These are phyloP conservation scores for Tragelaphus eurycerus DNA, from an alignment of 2,797 vertebrate species.

Conservation along the genomic window DNA sequence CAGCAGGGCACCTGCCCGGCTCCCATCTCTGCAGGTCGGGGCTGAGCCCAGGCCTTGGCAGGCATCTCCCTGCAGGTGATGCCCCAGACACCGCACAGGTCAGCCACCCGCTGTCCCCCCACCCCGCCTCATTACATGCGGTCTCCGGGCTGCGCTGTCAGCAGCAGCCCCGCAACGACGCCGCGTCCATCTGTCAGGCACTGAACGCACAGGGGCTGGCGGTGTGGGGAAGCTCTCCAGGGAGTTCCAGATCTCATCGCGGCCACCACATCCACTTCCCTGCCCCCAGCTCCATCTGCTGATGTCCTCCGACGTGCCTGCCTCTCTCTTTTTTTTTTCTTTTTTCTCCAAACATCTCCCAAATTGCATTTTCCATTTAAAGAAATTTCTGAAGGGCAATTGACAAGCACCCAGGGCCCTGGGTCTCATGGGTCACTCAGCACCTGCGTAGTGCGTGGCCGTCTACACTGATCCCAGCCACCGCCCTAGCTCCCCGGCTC, in stretches of 20 bases:
- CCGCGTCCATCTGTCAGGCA: accelerated
- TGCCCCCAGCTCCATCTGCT: neutral
- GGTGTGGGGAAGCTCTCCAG: accelerated
- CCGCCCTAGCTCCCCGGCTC: accelerated
- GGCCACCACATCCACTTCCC: accelerated
- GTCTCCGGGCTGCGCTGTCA: neutral
- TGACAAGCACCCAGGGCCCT: accelerated
- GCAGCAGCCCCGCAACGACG: accelerated
- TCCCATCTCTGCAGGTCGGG: accelerated
- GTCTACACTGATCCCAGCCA: accelerated
- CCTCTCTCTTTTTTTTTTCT: neutral
- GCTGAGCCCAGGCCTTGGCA: neutral
- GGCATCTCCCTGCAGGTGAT: neutral
- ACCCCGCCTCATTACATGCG: accelerated
- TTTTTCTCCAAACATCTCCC: neutral
- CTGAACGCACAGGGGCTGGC: accelerated
- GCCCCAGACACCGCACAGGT: accelerated
- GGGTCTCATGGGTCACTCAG: neutral
- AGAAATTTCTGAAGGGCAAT: neutral
- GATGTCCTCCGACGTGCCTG: neutral
- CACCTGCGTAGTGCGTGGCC: accelerated
- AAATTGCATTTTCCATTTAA: neutral
- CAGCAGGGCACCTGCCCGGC: accelerated
- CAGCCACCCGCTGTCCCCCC: accelerated
- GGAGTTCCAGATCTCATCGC: accelerated